phyloP scores from a whole-genome alignment of 1,140 invertebrate genomes.

The Hycleus phaleratus region DNA sequence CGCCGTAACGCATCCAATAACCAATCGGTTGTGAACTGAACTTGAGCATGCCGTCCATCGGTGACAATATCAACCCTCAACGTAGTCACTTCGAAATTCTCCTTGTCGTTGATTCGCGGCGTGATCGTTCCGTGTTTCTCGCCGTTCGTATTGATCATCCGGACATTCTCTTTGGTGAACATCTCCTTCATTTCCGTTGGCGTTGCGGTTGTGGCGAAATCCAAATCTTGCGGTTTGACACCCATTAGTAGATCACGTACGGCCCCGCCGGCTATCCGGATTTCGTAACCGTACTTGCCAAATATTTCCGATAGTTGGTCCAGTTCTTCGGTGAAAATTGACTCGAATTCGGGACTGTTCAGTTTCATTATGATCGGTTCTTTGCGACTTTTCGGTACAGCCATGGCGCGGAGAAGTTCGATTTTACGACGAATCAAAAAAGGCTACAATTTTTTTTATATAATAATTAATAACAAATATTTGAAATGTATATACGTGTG shows the following conservation, averaged over 20 bases:
- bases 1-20: slow-evolving; percentile 88
- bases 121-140: slow-evolving; percentile 98
- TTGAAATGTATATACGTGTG: too few relatives aligned
- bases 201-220: slow-evolving; percentile 97
- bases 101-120: slow-evolving; percentile 89
- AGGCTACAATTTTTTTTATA: too few relatives aligned
- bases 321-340: slow-evolving; percentile 77
- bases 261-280: slow-evolving; percentile 91
- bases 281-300: slow-evolving; percentile 73
- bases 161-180: slow-evolving; percentile 76
- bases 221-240: slow-evolving; percentile 80
- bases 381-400: slow-evolving; percentile 45
- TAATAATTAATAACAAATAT: too few relatives aligned
- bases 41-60: slow-evolving; percentile 92
- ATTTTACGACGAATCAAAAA: too few relatives aligned
- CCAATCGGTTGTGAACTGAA: slow-evolving; percentile 94
- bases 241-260: slow-evolving; percentile 92
- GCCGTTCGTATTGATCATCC: slow-evolving; percentile 90
- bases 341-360: slow-evolving; percentile 63
- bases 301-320: slow-evolving; percentile 63
- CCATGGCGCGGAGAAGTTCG: slow-evolving; percentile 19
- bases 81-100: slow-evolving; percentile 91
- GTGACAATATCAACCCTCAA: slow-evolving; percentile 86
- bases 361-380: slow-evolving; percentile 63
- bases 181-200: slow-evolving; percentile 94